Evolutionary conservation across 2,113 vertebrate genomes (phyloP).

Genomic region (Hepsetus odoe): DNA sequence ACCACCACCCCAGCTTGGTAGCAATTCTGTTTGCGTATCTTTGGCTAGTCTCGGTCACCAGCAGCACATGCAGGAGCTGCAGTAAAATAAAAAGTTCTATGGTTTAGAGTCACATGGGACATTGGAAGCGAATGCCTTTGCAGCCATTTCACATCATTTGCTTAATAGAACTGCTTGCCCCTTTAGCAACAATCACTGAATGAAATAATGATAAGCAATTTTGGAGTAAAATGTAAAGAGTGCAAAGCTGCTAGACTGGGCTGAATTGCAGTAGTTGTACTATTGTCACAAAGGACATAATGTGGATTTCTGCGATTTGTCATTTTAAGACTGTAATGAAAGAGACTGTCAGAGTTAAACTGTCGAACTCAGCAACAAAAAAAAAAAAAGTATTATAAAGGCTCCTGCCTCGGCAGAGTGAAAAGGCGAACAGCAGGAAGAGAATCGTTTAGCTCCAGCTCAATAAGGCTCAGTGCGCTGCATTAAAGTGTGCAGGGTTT

Average conservation of each 20-base stretch:
- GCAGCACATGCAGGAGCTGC: too few relatives aligned
- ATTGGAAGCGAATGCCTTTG: conserved; percentile 59
- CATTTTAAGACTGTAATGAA: conserved; percentile 17
- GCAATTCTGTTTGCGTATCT: too few relatives aligned
- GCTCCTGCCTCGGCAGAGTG: conserved; percentile 58
- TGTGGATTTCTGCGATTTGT: conserved; percentile 14
- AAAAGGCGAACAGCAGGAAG: conserved; percentile 49
- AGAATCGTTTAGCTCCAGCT: conserved; percentile 59
- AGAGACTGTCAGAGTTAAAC: conserved; percentile 25
- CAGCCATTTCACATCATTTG: conserved; percentile 55
- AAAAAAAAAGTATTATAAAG: conserved; percentile 36
- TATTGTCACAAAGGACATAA: conserved; percentile 20
- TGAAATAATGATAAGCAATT: conserved; percentile 49
- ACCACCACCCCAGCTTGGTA: too few relatives aligned
- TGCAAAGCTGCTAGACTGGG: background rate
- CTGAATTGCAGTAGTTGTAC: conserved; percentile 6
- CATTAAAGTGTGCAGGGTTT: conserved; percentile 77
- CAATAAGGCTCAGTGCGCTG: conserved; percentile 67
- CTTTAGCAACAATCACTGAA: conserved; percentile 23
- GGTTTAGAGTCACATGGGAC: conserved; percentile 66
- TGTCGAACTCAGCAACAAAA: conserved; percentile 33
- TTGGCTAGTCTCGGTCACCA: too few relatives aligned
- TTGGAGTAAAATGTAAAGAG: background rate
- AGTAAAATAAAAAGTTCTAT: too few relatives aligned
- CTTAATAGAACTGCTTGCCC: conserved; percentile 20